A percentile compares a stretch with the other conserved stretches of the same genome.
Evolutionary conservation across 2,797 vertebrate species (phyloP).

Genomic region (Acrossocheilus fasciatus): DNA sequence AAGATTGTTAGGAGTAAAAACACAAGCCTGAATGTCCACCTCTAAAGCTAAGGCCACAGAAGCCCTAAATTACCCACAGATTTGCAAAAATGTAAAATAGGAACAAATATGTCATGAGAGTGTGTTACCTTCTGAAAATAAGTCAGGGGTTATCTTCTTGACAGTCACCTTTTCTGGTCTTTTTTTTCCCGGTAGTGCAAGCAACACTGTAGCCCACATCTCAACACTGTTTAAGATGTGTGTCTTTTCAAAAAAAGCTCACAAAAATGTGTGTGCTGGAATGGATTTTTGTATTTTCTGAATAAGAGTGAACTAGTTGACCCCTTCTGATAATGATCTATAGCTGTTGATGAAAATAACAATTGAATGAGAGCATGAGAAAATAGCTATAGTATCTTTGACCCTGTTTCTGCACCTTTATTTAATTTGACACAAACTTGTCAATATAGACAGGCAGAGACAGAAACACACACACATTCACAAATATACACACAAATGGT

Average conservation of each 20-base stretch:
- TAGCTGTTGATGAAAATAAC: background rate
- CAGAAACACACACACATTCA: background rate
- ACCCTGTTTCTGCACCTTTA: background rate
- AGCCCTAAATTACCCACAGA: background rate
- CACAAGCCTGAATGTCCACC: background rate
- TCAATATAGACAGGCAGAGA: background rate
- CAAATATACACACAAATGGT: background rate
- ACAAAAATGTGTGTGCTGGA: background rate
- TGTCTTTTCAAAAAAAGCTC: background rate
- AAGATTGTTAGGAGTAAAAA: background rate
- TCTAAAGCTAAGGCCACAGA: background rate
- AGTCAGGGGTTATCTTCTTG: background rate
- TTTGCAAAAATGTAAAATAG: background rate
- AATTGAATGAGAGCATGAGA: slow-evolving; percentile 20
- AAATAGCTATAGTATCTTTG: background rate
- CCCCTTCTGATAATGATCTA: background rate
- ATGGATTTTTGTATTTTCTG: background rate
- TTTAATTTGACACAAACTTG: background rate
- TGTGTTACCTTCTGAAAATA: background rate
- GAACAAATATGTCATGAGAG: background rate
- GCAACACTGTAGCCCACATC: background rate
- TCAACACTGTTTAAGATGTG: background rate
- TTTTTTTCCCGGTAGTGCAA: background rate
- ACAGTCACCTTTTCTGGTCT: background rate
- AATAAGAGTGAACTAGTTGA: background rate